Percentiles rank a stretch among this genome's conserved stretches.
phyloP scores from a whole-genome alignment of 1,140 invertebrate genomes.

The Drosophila pruinosa region DNA sequence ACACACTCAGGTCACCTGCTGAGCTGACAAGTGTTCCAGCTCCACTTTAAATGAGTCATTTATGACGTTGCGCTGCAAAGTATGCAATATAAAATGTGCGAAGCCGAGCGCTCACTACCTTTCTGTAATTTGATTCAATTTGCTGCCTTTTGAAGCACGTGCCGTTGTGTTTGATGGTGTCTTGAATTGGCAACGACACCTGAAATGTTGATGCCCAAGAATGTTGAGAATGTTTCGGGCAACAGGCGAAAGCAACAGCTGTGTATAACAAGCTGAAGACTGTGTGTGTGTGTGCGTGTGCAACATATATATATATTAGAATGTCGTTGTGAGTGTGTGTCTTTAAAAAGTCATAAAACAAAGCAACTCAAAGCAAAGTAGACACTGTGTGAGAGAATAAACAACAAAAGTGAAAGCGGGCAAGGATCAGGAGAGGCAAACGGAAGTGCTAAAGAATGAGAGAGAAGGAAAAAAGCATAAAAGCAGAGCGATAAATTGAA shows the following conservation, averaged over 20 bases:
- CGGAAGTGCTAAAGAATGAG: neutral
- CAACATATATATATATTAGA: neutral
- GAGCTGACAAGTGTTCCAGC: neutral
- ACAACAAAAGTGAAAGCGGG: neutral
- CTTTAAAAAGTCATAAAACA: constrained; percentile 34
- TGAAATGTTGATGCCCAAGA: neutral
- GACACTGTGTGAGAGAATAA: neutral
- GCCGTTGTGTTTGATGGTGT: constrained; percentile 2
- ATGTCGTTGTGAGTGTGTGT: neutral
- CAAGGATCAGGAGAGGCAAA: neutral
- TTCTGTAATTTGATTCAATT: constrained; percentile 43
- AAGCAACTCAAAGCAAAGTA: constrained; percentile 28
- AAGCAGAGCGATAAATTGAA: constrained; percentile 43
- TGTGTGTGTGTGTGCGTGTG: constrained; percentile 1
- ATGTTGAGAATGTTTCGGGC: constrained; percentile 17
- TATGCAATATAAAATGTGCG: constrained; percentile 19
- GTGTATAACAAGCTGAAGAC: constrained; percentile 10
- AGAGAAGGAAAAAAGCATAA: constrained; percentile 8
- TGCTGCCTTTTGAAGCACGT: constrained; percentile 24
- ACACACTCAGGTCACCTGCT: neutral
- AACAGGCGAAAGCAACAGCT: constrained; percentile 37
- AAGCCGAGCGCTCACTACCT: neutral
- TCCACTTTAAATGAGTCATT: constrained; percentile 21
- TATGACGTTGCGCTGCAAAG: constrained; percentile 15
- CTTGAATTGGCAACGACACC: constrained; percentile 12